Evolutionary conservation across 2,888 invertebrate genomes (phyloP), one percentile per base, ranked within the genome.

Genomic region (Autographa gamma): DNA sequence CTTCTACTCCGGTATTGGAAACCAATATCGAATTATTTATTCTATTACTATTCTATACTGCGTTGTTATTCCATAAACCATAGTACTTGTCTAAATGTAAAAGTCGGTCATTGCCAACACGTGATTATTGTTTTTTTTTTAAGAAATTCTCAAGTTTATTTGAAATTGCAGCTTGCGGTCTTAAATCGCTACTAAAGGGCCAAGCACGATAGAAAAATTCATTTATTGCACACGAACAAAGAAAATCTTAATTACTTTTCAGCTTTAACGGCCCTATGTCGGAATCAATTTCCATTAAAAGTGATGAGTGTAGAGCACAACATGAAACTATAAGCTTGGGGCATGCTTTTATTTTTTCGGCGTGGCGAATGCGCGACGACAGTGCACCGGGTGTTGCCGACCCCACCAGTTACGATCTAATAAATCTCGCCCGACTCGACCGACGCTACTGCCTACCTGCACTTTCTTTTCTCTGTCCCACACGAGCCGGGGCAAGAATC

Each of bases 401-500:
- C 93, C 93, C 92, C 92, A 86, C 89, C 89, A 89, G 93, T 94
- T 94, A 95, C 94, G 94, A 93, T 93, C 95, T 93, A 95, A 94
- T 95, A 95, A 94, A 95, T 94, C 94, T 93, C 87, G 89, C 89
- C 85, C 85, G 86, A 82, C 83, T 87, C 86, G 86, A 78, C 85
- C 85, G 87, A 86, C 85, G 89, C 89, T 85, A 87, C 89, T 88
- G 86, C 87, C 93, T 94, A 93, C 94, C 94, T 95, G 93, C 93
- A 93, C 93, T 94, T 93, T 94, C 94, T 93, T 94, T 92, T 94
- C 94, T 93, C 93, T 93, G 93, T 93, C 94, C 86, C 91, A 89
- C 93, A 91, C 90, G 85, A 84, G 87, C 84, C 82, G 81, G 81
- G 86, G 84, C 87, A 88, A 87, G 86, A 82, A 86, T 87, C 80